Evolutionary conservation across 2,888 invertebrate genomes (phyloP), one percentile per base, ranked within the genome.

Genomic region (Coelogynopora nodosa): DNA sequence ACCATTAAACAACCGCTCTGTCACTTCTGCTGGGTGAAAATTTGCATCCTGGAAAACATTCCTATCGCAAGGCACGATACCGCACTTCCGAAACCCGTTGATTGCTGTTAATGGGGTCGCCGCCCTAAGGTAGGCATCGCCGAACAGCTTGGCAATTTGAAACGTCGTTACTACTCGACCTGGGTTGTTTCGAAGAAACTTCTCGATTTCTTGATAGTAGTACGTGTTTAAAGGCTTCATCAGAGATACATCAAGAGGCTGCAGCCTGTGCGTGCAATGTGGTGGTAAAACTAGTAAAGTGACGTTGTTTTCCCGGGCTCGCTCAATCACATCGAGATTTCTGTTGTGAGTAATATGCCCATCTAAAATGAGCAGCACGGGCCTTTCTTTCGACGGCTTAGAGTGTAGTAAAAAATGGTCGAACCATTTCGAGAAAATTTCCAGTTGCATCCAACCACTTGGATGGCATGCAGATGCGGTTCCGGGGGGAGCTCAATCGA

Each of bases 361-460:
- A 82, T 82, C 82, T 18, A 82, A 18, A 18, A 82, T 82, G 10
- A 82, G 82, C 10, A 82, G 82, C 23, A 82, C 82, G 27, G 82
- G 27, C 10, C 27, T 27, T 27, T 29, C 29, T 28, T 29, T 31
- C 13, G 30, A 23, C 27, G 82, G 82, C 27, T 82, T 13, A 27
- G 27, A 10, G 27, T 82, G 82, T 82, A 27, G 5, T 31, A 29
- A 13, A 80, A 82, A 82, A 82, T 82, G 82, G 10, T 28, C n/a
- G 27, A 82, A 82, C 82, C 82, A 82, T 13, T 28, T 31, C n/a
- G 31, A 10, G 28, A 82, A 82, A 82, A 82, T 82, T 23, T 82
- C 27, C 1, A 5, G 18, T 28, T 82, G 10, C 82, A 82, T 82
- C 82, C 82, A 82, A 5, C 82, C 82, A 31, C n/a, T 23, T 23